Percentiles rank a stretch among this genome's conserved stretches.
Evolutionary conservation across 2,797 vertebrate genomes (phyloP).

Genomic region (Phaenicophaeus curvirostris): DNA sequence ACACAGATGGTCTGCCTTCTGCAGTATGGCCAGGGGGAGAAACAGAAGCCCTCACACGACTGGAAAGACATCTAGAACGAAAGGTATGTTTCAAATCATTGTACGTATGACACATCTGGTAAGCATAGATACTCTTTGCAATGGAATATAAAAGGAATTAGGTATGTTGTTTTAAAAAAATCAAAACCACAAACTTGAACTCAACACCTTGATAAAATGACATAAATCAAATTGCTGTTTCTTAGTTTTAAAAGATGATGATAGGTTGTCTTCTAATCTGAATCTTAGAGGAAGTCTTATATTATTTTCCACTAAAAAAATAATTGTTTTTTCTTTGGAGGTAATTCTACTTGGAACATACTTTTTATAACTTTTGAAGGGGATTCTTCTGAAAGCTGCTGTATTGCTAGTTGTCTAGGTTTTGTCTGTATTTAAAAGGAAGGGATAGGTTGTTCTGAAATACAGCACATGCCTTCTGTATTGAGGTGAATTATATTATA

Average conservation of each 20-base stretch:
- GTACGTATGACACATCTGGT: neutral
- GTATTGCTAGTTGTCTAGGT: neutral
- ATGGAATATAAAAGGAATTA: neutral
- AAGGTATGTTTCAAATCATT: constrained; percentile 79
- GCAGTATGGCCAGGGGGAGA: constrained; percentile 96
- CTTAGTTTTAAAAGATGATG: neutral
- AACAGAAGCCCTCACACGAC: constrained; percentile 90
- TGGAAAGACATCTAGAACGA: constrained; percentile 93
- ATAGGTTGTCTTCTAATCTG: neutral
- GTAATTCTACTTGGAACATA: neutral
- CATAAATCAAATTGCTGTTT: neutral
- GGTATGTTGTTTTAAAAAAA: neutral
- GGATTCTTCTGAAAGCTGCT: neutral
- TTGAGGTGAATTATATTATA: neutral
- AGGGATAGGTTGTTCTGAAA: neutral
- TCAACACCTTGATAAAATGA: neutral
- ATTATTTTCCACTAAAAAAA: neutral
- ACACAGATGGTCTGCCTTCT: constrained; percentile 88
- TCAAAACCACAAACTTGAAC: neutral
- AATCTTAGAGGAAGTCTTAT: neutral
- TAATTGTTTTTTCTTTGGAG: neutral
- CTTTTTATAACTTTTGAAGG: neutral
- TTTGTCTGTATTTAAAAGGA: neutral
- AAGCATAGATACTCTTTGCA: neutral
- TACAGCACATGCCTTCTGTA: neutral